Percentiles rank a stretch among this genome's conserved stretches.
Evolutionary conservation across 30 jellyfish, hydroid and myxozoan genomes (phyloP).

Genomic region (Hydra vulgaris): DNA sequence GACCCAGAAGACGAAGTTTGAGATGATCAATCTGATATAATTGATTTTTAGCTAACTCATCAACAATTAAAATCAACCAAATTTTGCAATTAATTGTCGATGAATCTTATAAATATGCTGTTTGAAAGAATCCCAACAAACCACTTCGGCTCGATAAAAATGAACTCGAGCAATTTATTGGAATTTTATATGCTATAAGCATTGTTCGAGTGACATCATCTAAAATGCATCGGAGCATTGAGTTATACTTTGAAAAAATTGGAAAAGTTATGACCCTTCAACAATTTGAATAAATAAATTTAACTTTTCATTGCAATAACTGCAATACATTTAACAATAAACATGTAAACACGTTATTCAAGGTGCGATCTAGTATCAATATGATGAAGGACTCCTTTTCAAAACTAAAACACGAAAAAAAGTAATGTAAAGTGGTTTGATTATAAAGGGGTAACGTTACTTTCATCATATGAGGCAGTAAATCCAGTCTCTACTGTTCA

Average conservation of each 20-base stretch:
- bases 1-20: not conserved
- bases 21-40: not conserved
- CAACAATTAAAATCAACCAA: not conserved
- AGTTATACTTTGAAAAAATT: constrained; percentile 5
- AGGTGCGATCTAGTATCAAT: constrained; percentile 2
- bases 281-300: constrained; percentile 5
- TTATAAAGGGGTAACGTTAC: not conserved
- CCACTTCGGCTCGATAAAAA: not conserved
- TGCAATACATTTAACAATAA: not conserved
- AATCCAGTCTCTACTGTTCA: too few relatives aligned
- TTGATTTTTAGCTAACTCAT: not conserved
- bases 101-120: constrained; percentile 14
- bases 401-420: not conserved
- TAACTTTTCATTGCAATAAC: not conserved
- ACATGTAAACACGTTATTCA: not conserved
- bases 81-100: not conserved
- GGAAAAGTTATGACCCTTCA: constrained; percentile 2
- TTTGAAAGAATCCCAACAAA: not conserved
- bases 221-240: constrained; percentile 2
- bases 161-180: constrained; percentile 20
- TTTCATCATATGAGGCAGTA: not conserved
- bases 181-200: constrained; percentile 1
- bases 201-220: constrained; percentile 8
- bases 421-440: not conserved
- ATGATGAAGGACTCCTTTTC: not conserved